These are phyloP conservation scores for Drosophila borborema DNA, from an alignment of 2,888 invertebrate genomes.

Conservation along the genomic window DNA sequence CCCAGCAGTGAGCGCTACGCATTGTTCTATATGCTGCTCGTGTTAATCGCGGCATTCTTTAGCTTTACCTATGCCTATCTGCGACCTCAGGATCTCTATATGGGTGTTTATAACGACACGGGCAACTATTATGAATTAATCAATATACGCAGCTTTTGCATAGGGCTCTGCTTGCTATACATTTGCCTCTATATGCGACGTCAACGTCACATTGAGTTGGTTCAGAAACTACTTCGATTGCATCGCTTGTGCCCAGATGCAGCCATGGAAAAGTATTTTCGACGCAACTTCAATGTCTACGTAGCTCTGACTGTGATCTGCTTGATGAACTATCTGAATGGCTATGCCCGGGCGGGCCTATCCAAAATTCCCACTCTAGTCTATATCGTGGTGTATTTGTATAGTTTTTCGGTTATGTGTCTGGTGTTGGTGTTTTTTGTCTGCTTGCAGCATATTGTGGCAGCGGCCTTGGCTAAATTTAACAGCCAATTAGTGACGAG, in stretches of 20 bases:
- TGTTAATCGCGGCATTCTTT: not conserved
- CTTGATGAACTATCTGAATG: conserved; percentile 39
- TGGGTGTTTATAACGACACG: conserved; percentile 47
- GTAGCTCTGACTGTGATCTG: conserved; percentile 26
- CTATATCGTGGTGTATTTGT: conserved; percentile 39
- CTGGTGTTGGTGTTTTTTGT: conserved; percentile 56
- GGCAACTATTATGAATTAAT: conserved; percentile 60
- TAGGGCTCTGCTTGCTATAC: conserved; percentile 46
- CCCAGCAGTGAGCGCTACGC: conserved; percentile 44
- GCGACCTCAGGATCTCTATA: conserved; percentile 31
- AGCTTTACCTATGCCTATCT: conserved; percentile 32
- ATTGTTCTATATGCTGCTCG: conserved; percentile 14
- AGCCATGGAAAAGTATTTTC: conserved; percentile 26
- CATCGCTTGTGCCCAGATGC: conserved; percentile 27
- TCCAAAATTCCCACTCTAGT: conserved; percentile 9
- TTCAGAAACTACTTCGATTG: conserved; percentile 46
- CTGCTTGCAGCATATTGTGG: conserved; percentile 55
- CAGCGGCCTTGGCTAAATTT: conserved; percentile 29
- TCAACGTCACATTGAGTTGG: conserved; percentile 38
- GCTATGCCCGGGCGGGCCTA: conserved; percentile 20
- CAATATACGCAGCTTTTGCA: conserved; percentile 45
- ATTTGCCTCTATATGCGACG: conserved; percentile 51
- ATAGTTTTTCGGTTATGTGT: conserved; percentile 44
- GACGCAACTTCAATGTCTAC: conserved; percentile 43
- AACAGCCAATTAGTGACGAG: conserved; percentile 34